Evolutionary conservation across 2,888 invertebrate genomes (phyloP).

Genomic region (Parascotia fuliginaria): DNA sequence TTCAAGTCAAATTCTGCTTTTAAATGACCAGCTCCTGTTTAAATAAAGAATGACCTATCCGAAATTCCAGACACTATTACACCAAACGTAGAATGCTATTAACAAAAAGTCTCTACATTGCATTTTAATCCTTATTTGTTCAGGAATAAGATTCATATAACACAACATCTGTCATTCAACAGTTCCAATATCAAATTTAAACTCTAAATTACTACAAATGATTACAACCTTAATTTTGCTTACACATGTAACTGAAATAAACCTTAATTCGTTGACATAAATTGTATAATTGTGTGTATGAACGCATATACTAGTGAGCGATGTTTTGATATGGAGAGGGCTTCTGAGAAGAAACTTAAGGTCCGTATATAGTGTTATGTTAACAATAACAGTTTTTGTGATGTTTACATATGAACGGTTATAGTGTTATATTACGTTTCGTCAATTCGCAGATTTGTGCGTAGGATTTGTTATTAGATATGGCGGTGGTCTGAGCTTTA

Average conservation of each 20-base stretch:
- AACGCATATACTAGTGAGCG: conserved; percentile 23
- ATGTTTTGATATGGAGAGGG: conserved; percentile 63
- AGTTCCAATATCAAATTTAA: conserved; percentile 72
- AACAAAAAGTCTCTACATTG: conserved; percentile 5
- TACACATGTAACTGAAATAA: conserved; percentile 11
- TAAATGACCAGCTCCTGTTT: conserved; percentile 20
- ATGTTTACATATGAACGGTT: conserved; percentile 59
- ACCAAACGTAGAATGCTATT: conserved; percentile 13
- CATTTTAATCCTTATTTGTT: conserved; percentile 40
- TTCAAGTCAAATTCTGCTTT: conserved; percentile 10
- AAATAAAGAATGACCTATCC: conserved; percentile 27
- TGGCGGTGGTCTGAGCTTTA: conserved; percentile 49
- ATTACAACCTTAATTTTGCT: conserved; percentile 55
- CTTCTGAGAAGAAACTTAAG: conserved; percentile 69
- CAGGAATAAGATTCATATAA: conserved; percentile 31
- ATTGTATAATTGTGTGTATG: conserved; percentile 22
- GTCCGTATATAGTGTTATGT: conserved; percentile 57
- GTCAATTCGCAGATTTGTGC: conserved; percentile 76
- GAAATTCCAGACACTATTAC: conserved; percentile 20
- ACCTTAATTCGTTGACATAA: conserved; percentile 33
- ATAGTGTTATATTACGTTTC: conserved; percentile 67
- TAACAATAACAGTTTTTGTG: conserved; percentile 72
- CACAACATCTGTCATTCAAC: conserved; percentile 48
- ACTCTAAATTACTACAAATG: conserved; percentile 68
- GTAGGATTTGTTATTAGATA: conserved; percentile 62